Evolutionary conservation across 2,888 invertebrate genomes (phyloP), one percentile per base, ranked within the genome.

Genomic region (Anoplius nigerrimus): DNA sequence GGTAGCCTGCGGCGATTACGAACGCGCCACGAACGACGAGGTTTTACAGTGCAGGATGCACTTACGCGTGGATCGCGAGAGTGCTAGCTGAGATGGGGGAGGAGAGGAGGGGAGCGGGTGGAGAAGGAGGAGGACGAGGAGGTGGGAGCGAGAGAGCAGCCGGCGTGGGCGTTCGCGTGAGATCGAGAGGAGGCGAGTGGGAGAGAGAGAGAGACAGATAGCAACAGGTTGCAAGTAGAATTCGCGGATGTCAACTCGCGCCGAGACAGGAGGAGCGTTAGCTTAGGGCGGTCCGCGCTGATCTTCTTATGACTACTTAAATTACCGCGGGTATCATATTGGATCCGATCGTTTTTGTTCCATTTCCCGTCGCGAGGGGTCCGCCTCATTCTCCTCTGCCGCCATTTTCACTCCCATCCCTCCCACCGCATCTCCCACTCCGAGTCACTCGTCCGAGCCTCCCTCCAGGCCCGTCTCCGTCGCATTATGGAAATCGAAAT

Each of bases 161-260:
- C 34, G 34, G 24, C n/a, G 21, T 24, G 22, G n/a, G 24, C 15
- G 13, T 22, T 4, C 34, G 55, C 46, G 63, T 16, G 60, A 53
- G 52, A 45, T 64, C 27, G 48, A 51, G 69, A 63, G 55, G 71
- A 63, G 67, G 69, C 72, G 73, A 65, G 55, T 71, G 70, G 60
- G 79, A 78, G 81, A 59, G 74, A 70, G 76, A 77, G 78, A 83
- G 83, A 85, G 84, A 83, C 73, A 81, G 78, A 78, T 72, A 84
- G 88, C 88, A 88, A 88, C 88, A 88, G 88, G 88, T 88, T 88
- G 87, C 83, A 84, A 86, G 86, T 82, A 75, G 83, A 85, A 86
- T 83, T 84, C 84, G 83, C 80, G 80, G 82, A 83, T 86, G 83
- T 86, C 86, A 86, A 85, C 77, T 74, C n/a, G 76, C 66, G 67